These are phyloP conservation scores for Diaperis boleti DNA, from an alignment of 2,888 invertebrate species.

Conservation along the genomic window DNA sequence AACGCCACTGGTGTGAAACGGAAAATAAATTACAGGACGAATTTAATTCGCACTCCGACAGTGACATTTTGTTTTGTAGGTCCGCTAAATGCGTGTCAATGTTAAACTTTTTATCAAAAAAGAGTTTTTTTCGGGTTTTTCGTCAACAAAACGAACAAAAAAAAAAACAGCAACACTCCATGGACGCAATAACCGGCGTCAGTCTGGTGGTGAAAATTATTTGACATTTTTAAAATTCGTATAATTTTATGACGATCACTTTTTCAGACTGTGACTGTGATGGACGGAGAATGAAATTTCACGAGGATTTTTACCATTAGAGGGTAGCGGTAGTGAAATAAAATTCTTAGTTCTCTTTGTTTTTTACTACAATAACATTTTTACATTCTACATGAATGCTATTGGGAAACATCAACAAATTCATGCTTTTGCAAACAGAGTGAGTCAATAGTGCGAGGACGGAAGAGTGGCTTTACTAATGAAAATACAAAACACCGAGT, in stretches of 20 bases:
- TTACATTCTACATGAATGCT: no score
- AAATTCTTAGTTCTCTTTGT: no score
- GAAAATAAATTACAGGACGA: constrained; percentile 39
- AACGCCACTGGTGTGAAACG: no score
- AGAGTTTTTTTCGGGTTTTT: neutral
- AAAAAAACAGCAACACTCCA: neutral
- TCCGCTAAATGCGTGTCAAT: constrained; percentile 22
- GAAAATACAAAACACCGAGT: no score
- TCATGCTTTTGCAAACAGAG: no score
- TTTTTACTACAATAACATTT: no score
- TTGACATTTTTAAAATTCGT: constrained; percentile 12
- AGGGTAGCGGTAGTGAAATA: no score
- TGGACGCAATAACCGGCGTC: constrained; percentile 4
- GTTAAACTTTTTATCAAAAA: constrained; percentile 9
- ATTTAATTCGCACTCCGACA: constrained; percentile 34
- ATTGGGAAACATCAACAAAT: no score
- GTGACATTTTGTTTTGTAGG: constrained; percentile 25
- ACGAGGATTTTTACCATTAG: neutral
- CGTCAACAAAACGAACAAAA: neutral
- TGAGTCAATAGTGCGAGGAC: no score
- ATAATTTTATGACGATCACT: neutral
- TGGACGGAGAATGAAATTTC: neutral
- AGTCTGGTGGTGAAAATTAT: constrained; percentile 9
- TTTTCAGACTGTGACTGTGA: constrained; percentile 1
- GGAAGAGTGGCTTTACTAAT: no score